Conservation (phyloP, 2,797 vertebrate species). For the Spondyliosoma cantharus region DNA sequence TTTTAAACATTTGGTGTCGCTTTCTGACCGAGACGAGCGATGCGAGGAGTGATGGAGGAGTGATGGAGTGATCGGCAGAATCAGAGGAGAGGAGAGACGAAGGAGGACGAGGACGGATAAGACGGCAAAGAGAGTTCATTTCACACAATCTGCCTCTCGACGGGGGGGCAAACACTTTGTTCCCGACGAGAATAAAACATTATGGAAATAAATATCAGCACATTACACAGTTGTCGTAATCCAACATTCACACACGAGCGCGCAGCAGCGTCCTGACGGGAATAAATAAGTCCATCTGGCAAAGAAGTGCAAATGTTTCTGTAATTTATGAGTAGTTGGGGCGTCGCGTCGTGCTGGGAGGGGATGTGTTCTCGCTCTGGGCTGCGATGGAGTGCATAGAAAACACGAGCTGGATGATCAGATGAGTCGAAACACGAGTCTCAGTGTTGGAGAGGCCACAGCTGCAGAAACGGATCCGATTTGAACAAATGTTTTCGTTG, state of each 20-base stretch:
- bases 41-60: background rate
- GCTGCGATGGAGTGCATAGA: slow-evolving; percentile 4
- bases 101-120: background rate
- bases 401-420: background rate
- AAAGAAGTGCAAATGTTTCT: slow-evolving; percentile 13
- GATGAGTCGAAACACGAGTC: background rate
- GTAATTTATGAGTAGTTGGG: background rate
- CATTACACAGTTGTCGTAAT: slow-evolving; percentile 13
- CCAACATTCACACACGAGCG: slow-evolving; percentile 24
- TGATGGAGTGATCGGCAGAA: slow-evolving; percentile 42
- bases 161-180: slow-evolving; percentile 47
- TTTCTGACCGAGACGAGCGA: slow-evolving; percentile 9
- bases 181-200: slow-evolving; percentile 41
- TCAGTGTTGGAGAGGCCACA: no score
- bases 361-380: background rate
- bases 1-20: slow-evolving; percentile 25
- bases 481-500: no score
- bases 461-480: no score
- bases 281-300: slow-evolving; percentile 26
- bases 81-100: background rate
- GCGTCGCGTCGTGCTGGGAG: background rate
- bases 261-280: slow-evolving; percentile 16
- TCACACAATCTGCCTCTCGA: slow-evolving; percentile 55
- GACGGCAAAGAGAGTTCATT: slow-evolving; percentile 34
- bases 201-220: slow-evolving; percentile 46